phyloP scores from a whole-genome alignment of 2,888 invertebrate genomes.

The Eristalis intricaria region DNA sequence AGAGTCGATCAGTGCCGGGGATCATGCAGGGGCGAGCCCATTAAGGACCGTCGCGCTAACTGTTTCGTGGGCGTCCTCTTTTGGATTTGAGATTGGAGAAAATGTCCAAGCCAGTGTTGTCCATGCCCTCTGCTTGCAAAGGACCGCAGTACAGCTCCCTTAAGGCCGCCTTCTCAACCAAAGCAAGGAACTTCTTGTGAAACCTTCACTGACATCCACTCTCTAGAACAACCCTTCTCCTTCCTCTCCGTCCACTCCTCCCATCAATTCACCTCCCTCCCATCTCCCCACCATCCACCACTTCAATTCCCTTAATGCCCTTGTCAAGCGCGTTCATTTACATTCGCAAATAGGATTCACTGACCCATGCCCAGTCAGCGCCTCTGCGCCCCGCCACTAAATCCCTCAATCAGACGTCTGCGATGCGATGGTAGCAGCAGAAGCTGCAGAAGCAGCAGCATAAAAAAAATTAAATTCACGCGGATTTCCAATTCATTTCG shows the following conservation, averaged over 20 bases:
- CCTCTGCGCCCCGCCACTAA: not conserved
- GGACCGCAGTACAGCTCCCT: too few species aligned
- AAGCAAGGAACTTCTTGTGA: too few species aligned
- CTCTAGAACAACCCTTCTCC: too few species aligned
- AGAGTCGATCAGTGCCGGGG: too few species aligned
- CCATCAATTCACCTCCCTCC: not conserved
- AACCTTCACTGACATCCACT: too few species aligned
- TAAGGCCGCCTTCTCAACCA: too few species aligned
- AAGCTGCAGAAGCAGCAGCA: not conserved
- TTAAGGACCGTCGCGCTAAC: too few species aligned
- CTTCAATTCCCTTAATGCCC: not conserved
- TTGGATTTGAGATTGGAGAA: too few species aligned
- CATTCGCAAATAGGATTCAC: not conserved
- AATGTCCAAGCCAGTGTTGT: too few species aligned
- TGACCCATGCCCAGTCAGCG: not conserved
- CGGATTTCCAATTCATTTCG: not conserved
- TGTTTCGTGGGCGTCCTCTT: too few species aligned
- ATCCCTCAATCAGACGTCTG: not conserved
- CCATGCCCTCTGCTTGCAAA: too few species aligned
- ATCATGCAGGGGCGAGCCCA: too few species aligned
- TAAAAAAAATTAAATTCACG: slow-evolving; percentile 3
- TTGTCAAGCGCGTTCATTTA: not conserved
- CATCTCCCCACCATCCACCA: not conserved
- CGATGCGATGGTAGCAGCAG: not conserved
- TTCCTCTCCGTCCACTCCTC: not conserved